Evolutionary conservation across 2,888 invertebrate species (phyloP), one percentile per base, ranked within the genome.

Genomic region (Athrips mouffetella): DNA sequence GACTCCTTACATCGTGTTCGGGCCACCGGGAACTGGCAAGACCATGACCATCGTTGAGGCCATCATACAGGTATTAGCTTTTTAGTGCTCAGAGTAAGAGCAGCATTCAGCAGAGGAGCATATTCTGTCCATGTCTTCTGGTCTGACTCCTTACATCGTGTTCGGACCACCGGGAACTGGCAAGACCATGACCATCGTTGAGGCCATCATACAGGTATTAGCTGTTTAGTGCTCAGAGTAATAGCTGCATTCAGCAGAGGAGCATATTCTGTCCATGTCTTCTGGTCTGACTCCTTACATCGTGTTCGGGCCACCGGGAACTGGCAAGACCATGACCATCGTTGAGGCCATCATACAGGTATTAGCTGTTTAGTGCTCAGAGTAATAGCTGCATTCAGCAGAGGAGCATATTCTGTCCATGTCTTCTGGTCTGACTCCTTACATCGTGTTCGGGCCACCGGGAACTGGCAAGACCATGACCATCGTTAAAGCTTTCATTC

Each of bases 91-190:
- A n/a, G n/a, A n/a, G n/a, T n/a, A 47, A 3, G 75, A 80, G 48
- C 80, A 81, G 51, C 63, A 59, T 18, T 66, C 69, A 0, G 81
- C 80, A 0, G 92, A 96, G 1, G 69, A 81, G 45, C 91, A 93
- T 50, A 77, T 79, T 8, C 69, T 76, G 21, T 82, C 89, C 13
- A 91, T 91, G 5, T 89, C 91, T 0, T 90, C 91, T 1, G 83
- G 90, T 6, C 90, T 90, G 3, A 89, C 71, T 1, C 96, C 96
- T 0, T 96, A 94, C 65, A 90, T 96, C 16, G 80, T 96, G 25
- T 94, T 92, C 76, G 96, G 96, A 0, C 96, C 96, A 31, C 96
- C 96, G 37, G 96, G 96, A 51, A 92, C 92, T 4, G 92, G 93
- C 3, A 93, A 93, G 71, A 92, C 92, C 0, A 68, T 78, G 55